Evolutionary conservation across 2,797 vertebrate species (phyloP).

Genomic region (Acrossocheilus wenchowensis): DNA sequence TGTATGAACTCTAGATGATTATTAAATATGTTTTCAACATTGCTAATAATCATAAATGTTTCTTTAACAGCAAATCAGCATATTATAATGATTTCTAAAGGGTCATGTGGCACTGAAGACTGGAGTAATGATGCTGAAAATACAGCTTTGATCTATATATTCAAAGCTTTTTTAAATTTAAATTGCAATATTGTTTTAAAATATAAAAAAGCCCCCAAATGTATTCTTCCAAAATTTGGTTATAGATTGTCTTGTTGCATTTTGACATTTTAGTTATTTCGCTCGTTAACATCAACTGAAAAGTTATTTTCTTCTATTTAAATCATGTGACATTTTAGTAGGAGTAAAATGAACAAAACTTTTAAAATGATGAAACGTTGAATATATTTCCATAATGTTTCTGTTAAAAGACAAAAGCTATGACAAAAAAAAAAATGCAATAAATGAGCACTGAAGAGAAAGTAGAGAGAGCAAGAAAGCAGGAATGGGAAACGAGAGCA

Average conservation of each 20-base stretch:
- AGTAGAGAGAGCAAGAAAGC: too few species aligned
- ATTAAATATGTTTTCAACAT: neutral
- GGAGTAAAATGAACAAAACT: neutral
- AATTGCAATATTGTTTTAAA: neutral
- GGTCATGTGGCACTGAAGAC: too few species aligned
- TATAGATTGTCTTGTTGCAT: neutral
- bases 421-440: neutral
- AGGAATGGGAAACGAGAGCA: constrained; percentile 41
- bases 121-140: too few species aligned
- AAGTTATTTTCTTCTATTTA: neutral
- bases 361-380: neutral
- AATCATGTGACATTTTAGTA: neutral
- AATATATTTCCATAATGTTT: neutral
- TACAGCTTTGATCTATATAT: too few species aligned
- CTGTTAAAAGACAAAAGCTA: neutral
- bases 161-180: too few species aligned
- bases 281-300: neutral
- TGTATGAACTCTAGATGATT: neutral
- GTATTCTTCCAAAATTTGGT: neutral
- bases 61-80: neutral
- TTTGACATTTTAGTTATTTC: neutral
- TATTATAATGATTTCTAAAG: neutral
- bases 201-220: too few species aligned
- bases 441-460: neutral
- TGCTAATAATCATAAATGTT: neutral